Conservation (phyloP, 2,797 vertebrate species). For the Propithecus perrieri region DNA sequence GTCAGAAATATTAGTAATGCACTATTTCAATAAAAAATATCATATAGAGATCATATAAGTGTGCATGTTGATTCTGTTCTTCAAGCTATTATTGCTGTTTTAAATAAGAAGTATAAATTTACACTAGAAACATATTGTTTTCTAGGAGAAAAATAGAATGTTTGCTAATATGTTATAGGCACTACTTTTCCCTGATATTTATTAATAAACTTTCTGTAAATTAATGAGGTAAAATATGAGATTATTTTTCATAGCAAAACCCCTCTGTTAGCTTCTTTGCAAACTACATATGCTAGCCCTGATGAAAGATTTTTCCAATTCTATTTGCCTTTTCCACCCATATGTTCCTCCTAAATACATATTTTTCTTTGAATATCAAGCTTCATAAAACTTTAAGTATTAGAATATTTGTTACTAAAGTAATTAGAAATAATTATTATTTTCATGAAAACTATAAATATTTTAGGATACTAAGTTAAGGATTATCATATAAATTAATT, state of each 20-base stretch:
- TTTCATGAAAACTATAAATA: neutral
- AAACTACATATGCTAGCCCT: neutral
- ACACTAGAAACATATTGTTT: neutral
- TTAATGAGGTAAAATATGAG: neutral
- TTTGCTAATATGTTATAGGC: neutral
- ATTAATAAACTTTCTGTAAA: neutral
- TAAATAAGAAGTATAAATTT: neutral
- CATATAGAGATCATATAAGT: neutral
- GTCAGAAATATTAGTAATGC: neutral
- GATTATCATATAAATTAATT: neutral
- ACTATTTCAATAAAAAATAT: neutral
- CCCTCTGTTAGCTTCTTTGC: neutral
- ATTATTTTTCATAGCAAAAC: neutral
- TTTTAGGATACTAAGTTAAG: neutral
- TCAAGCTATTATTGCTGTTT: neutral
- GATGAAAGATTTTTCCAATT: neutral
- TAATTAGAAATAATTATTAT: neutral
- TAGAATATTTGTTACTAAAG: neutral
- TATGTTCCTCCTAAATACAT: neutral
- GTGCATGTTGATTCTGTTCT: neutral
- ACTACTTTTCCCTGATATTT: neutral
- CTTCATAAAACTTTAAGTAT: neutral
- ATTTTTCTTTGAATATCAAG: neutral
- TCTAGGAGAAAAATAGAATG: neutral
- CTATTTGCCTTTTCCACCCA: neutral